Base-by-base conservation (phyloP, 2,797 vertebrate genomes). In the Avahi laniger region DNA sequence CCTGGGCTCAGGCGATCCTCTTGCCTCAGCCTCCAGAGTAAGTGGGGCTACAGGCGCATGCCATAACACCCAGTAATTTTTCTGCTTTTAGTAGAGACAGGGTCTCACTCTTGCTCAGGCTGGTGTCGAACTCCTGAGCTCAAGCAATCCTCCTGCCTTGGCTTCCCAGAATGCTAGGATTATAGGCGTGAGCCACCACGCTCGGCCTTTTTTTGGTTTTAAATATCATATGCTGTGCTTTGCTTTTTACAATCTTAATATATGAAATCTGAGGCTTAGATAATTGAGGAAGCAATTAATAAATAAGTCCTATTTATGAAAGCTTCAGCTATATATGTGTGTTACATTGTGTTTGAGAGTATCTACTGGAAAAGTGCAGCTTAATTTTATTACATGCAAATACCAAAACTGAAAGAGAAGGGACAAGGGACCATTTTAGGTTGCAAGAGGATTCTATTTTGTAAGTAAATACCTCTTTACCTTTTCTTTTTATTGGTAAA, bases 221-320 rank as follows among this genome's bases (percentile, higher is more conserved):
- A 83, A 79, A 82, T 83, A 79, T 61, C 41, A 73, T 79, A 11
- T 89, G 33, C 11, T 73, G 17, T 87, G 41, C 43, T 89, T 92
- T 90, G 22, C 76, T 89, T 92, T 76, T 67, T 82, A 65, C 54
- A 50, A 61, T 92, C 63, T 89, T 86, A 85, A 83, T 91, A 50
- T 75, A 48, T 88, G 52, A 96, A 89, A 92, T 92, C 89, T 90
- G 89, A 83, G 38, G 24, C 57, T 59, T 72, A 86, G 48, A n/a
- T 78, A 78, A 81, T 85, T 79, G 30, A 69, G 86, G 93, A 92
- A 67, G 75, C 26, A 90, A 63, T 63, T 63, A 63, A 33, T 75
- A 91, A 87, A 10, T 88, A 78, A 86, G 33, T 69, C 20, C 38
- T 95, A 22, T 83, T 76, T 82, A 83, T 91, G 24, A 50, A 94